phyloP scores from a whole-genome alignment of 2,797 vertebrate species.

The Melanotaenia nigrans region DNA sequence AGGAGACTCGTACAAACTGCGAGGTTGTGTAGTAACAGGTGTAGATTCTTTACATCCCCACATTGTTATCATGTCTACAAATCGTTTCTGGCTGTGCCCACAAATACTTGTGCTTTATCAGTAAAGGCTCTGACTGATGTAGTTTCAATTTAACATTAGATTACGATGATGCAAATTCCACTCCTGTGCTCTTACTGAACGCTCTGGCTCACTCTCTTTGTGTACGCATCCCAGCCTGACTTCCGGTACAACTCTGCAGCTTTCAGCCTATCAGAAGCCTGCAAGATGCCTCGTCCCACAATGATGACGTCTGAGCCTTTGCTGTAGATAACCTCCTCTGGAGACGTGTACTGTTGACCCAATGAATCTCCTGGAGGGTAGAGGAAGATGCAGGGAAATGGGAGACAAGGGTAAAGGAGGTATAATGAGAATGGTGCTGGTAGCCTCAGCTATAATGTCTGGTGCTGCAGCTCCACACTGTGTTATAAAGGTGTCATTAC shows the following conservation, averaged over 20 bases:
- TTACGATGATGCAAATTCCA: rapidly evolving
- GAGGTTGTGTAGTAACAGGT: not conserved
- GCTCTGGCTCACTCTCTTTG: slow-evolving; percentile 72
- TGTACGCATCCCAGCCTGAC: slow-evolving; percentile 91
- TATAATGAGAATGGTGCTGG: no score
- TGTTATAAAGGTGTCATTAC: slow-evolving; percentile 39
- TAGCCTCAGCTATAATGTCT: not conserved
- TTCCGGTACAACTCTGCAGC: slow-evolving; percentile 89
- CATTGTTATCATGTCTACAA: not conserved
- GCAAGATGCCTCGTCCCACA: slow-evolving; percentile 92
- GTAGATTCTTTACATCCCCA: not conserved
- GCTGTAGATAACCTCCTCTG: slow-evolving; percentile 85
- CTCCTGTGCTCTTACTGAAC: slow-evolving; percentile 31
- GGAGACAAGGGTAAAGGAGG: not conserved
- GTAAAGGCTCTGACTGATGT: not conserved
- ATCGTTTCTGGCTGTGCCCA: not conserved
- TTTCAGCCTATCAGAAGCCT: slow-evolving; percentile 77
- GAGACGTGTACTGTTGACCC: slow-evolving; percentile 92
- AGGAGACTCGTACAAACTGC: not conserved
- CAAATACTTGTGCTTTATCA: not conserved
- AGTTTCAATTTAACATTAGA: not conserved
- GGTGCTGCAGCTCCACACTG: slow-evolving; percentile 55
- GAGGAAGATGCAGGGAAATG: not conserved
- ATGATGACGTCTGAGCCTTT: slow-evolving; percentile 94
- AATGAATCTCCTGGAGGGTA: slow-evolving; percentile 85